Percentiles rank a stretch among this genome's conserved stretches.
Evolutionary conservation across 2,888 invertebrate genomes (phyloP).

Genomic region (Himalopsyche kuldschensis): DNA sequence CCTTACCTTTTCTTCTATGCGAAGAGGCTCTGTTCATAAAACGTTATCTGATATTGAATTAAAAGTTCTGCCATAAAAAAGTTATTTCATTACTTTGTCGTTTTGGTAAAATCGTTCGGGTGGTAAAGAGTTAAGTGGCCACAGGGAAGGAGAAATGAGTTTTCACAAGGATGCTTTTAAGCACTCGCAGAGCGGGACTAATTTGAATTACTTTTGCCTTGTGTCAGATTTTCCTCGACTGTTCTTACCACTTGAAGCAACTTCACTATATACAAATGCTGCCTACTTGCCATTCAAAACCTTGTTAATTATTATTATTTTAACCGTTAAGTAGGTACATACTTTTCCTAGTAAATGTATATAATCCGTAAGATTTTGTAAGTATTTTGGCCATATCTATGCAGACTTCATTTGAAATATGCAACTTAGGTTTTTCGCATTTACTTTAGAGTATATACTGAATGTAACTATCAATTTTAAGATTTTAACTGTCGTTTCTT

Average conservation of each 20-base stretch:
- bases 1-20: too few relatives aligned
- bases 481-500: too few relatives aligned
- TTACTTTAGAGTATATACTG: too few relatives aligned
- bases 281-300: neutral
- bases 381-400: too few relatives aligned
- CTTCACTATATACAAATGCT: neutral
- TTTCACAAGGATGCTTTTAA: neutral
- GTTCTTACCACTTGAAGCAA: neutral
- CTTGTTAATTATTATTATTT: neutral
- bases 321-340: neutral
- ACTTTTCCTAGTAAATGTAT: neutral
- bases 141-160: neutral
- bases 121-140: neutral
- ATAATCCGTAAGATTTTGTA: too few relatives aligned
- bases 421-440: too few relatives aligned
- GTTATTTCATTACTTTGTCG: too few relatives aligned
- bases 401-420: too few relatives aligned
- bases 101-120: neutral
- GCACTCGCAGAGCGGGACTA: neutral
- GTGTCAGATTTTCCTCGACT: neutral
- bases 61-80: too few relatives aligned
- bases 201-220: neutral
- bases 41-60: too few relatives aligned
- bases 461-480: too few relatives aligned
- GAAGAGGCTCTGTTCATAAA: too few relatives aligned